Conservation (phyloP, 2,113 vertebrate species). For the Nyctereutes procyonoides region DNA sequence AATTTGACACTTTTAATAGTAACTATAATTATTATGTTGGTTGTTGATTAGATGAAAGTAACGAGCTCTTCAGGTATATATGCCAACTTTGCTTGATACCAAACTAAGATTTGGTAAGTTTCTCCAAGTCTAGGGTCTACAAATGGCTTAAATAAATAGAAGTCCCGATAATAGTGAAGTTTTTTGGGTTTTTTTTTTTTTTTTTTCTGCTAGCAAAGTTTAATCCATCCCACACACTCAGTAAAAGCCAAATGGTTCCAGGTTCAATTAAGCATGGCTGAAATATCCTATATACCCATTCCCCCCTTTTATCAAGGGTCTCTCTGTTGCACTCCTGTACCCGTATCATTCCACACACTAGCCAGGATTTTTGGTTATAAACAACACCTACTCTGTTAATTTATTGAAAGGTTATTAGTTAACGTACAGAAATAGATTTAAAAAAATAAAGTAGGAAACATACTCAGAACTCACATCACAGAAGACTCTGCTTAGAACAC, state of each 20-base stretch:
- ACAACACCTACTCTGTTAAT: background rate
- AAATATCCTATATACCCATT: background rate
- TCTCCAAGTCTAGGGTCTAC: background rate
- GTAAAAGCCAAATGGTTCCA: background rate
- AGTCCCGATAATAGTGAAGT: background rate
- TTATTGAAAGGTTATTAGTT: background rate
- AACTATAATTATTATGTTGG: background rate
- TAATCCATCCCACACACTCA: background rate
- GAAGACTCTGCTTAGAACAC: background rate
- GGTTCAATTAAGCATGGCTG: background rate
- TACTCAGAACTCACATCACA: background rate
- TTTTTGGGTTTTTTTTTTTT: background rate
- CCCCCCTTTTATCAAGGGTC: background rate
- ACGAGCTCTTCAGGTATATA: background rate
- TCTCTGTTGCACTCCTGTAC: background rate
- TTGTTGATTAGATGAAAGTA: background rate
- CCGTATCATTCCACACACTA: background rate
- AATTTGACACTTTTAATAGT: background rate
- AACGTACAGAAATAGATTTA: background rate
- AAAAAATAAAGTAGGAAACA: background rate
- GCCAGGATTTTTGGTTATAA: background rate
- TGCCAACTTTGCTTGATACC: background rate
- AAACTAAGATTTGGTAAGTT: background rate
- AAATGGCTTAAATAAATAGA: conserved; percentile 9
- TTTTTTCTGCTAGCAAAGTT: background rate